Evolutionary conservation across 2,888 invertebrate genomes (phyloP), one percentile per base, ranked within the genome.

Genomic region (Acanthosepion lycidas): DNA sequence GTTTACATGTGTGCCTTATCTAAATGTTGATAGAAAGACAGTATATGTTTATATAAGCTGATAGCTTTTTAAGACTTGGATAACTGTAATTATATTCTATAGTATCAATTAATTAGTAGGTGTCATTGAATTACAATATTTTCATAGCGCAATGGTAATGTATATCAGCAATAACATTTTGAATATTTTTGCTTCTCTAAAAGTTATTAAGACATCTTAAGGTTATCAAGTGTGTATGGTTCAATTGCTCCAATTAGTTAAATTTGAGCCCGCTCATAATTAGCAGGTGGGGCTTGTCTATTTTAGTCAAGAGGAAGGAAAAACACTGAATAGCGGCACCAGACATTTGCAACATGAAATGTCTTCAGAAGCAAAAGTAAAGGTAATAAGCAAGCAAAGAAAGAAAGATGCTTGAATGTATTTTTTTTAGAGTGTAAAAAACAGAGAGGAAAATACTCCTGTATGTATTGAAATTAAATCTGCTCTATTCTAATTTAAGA

Each of bases 241-340:
- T 78, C n/a, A 78, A 78, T 78, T 78, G 78, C 18, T 78, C 9
- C 78, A 78, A 78, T 78, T 78, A 78, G 78, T 78, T 78, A 2
- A 78, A 78, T 78, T 78, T 33, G 78, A 78, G 78, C 33, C n/a
- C 3, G 33, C n/a, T 12, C 78, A 78, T 78, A 78, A 78, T 78
- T 78, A n/a, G 78, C 78, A n/a, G 78, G 78, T 78, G n/a, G 78
- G 9, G 20, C 15, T 78, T n/a, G 78, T n/a, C 78, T 78, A n/a
- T 78, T 78, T 78, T 78, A n/a, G n/a, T 78, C 78, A 78, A 33
- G 78, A 78, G n/a, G 78, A 78, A 78, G 78, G n/a, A 78, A 78
- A 78, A 78, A 78, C 78, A 78, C n/a, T 78, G 78, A 78, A 78
- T 78, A n/a, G 28, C 9, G 78, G 9, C 28, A 78, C 9, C 78